Evolutionary conservation across 2,888 invertebrate species (phyloP).

Genomic region (Tetragonula carbonaria): DNA sequence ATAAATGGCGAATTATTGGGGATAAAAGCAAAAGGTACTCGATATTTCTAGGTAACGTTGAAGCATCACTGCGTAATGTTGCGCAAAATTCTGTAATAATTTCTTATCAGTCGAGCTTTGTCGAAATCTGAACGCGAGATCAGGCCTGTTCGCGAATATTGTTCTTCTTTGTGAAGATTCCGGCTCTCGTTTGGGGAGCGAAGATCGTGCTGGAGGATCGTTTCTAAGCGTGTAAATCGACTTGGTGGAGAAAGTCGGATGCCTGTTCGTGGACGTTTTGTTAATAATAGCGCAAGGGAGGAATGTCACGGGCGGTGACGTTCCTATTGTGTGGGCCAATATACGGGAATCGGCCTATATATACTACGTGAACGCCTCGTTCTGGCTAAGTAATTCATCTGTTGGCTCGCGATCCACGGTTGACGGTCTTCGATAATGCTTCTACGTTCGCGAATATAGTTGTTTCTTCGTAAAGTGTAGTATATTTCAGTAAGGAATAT

Average conservation of each 20-base stretch:
- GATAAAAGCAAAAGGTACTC: too few relatives aligned
- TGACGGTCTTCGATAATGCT: too few relatives aligned
- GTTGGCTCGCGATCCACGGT: background rate
- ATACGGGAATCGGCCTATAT: conserved; percentile 24
- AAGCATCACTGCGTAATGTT: too few relatives aligned
- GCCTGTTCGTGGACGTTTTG: conserved; percentile 4
- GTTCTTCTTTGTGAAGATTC: background rate
- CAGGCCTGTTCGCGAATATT: too few relatives aligned
- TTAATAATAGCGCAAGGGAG: conserved; percentile 48
- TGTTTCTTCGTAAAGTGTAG: background rate
- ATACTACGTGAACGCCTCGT: background rate
- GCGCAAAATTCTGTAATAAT: too few relatives aligned
- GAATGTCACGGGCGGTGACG: conserved; percentile 63
- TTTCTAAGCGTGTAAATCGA: background rate
- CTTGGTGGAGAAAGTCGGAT: background rate
- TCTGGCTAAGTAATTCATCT: background rate
- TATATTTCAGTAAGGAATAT: background rate
- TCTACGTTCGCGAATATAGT: background rate
- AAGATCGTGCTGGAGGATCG: background rate
- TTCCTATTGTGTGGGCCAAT: conserved; percentile 58
- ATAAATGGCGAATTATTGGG: too few relatives aligned
- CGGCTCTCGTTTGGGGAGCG: background rate
- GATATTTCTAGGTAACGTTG: too few relatives aligned
- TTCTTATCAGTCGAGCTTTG: too few relatives aligned
- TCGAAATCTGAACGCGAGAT: too few relatives aligned